Evolutionary conservation across 2,888 invertebrate genomes (phyloP).

Genomic region (Dolichomitus sp.): DNA sequence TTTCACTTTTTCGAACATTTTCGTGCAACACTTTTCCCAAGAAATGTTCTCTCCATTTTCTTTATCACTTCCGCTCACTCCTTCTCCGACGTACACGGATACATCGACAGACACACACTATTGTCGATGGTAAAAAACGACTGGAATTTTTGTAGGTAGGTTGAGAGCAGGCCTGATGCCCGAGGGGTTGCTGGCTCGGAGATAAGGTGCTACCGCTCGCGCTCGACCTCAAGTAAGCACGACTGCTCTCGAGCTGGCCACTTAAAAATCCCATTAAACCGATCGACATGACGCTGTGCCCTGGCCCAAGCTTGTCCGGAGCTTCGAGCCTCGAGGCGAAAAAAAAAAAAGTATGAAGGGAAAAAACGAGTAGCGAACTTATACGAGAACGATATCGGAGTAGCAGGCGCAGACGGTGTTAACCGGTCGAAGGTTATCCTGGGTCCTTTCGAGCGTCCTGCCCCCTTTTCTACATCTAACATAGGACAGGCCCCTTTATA

Average conservation of each 20-base stretch:
- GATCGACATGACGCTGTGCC: slow-evolving; percentile 71
- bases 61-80: slow-evolving; percentile 30
- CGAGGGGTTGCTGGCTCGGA: slow-evolving; percentile 46
- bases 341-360: not conserved
- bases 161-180: slow-evolving; percentile 31
- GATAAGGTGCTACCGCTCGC: slow-evolving; percentile 42
- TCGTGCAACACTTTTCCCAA: slow-evolving; percentile 27
- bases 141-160: slow-evolving; percentile 38
- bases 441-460: not conserved
- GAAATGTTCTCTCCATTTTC: slow-evolving; percentile 14
- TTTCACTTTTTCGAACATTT: slow-evolving; percentile 8
- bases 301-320: slow-evolving; percentile 22
- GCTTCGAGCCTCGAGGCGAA: slow-evolving; percentile 42
- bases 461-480: slow-evolving; percentile 42
- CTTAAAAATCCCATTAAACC: slow-evolving; percentile 77
- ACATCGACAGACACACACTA: slow-evolving; percentile 17
- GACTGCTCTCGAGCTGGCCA: slow-evolving; percentile 53
- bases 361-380: slow-evolving; percentile 23
- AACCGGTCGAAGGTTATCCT: slow-evolving; percentile 66
- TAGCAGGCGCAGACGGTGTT: slow-evolving; percentile 35
- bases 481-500: slow-evolving; percentile 70
- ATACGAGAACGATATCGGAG: slow-evolving; percentile 52
- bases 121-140: slow-evolving; percentile 30
- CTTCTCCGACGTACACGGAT: slow-evolving; percentile 7
- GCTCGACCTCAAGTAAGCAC: slow-evolving; percentile 32